Conservation (phyloP, 2,113 vertebrate species). For the Electrona antarctica region DNA sequence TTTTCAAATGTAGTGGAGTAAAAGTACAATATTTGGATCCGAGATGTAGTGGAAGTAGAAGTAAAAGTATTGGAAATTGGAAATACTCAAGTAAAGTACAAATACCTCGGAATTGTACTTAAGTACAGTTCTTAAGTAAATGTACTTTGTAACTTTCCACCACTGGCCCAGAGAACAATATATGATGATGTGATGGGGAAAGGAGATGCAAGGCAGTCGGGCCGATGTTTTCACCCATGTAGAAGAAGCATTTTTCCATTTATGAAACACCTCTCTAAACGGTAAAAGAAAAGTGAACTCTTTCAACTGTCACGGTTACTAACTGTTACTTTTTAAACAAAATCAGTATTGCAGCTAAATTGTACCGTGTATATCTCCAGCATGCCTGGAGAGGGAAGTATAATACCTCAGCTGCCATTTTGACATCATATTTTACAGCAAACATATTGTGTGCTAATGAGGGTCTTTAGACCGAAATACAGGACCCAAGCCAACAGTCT, state of each 20-base stretch:
- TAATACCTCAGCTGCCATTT: constrained; percentile 12
- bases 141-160: too few species aligned
- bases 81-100: too few species aligned
- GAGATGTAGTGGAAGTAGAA: too few species aligned
- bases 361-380: constrained; percentile 3
- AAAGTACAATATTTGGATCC: too few species aligned
- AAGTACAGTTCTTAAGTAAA: too few species aligned
- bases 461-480: constrained; percentile 55
- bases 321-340: too few species aligned
- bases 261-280: not conserved
- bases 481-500: constrained; percentile 48
- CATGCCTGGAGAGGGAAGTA: constrained; percentile 25
- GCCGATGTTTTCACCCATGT: not conserved
- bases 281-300: not conserved
- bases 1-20: too few species aligned
- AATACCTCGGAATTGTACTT: too few species aligned
- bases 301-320: not conserved
- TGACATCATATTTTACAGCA: constrained; percentile 64
- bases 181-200: not conserved
- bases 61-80: too few species aligned
- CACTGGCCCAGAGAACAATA: too few species aligned
- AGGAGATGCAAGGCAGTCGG: not conserved
- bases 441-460: constrained; percentile 63
- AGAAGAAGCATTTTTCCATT: not conserved
- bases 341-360: not conserved